A percentile compares a stretch with the other conserved stretches of the same genome.
Evolutionary conservation across 2,797 vertebrate genomes (phyloP).

Genomic region (Hyperoplus immaculatus): DNA sequence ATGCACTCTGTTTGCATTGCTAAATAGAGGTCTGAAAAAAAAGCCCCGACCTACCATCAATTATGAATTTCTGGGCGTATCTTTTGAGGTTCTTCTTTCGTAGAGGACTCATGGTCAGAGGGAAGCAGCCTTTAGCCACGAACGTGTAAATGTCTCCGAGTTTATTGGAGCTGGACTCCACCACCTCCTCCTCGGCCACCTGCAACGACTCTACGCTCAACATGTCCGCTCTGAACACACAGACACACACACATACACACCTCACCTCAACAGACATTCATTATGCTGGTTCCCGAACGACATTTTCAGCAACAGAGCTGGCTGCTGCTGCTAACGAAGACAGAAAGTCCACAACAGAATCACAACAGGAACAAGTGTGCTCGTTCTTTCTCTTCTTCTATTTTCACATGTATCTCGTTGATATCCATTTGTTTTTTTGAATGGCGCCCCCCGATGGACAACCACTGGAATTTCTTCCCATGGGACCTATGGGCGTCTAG

Average conservation of each 20-base stretch:
- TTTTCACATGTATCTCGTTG: rapidly evolving
- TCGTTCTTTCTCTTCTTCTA: slow-evolving; percentile 18
- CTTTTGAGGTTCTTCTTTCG: slow-evolving; percentile 91
- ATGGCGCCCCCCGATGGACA: background rate
- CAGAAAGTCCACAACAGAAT: background rate
- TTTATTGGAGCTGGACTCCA: slow-evolving; percentile 82
- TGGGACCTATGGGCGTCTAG: background rate
- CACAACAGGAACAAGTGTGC: background rate
- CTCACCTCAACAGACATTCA: background rate
- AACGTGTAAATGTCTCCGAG: slow-evolving; percentile 91
- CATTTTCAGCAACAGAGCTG: slow-evolving; percentile 8
- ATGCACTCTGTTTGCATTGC: background rate
- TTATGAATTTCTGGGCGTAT: slow-evolving; percentile 91
- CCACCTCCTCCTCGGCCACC: slow-evolving; percentile 91
- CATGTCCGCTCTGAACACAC: slow-evolving; percentile 61
- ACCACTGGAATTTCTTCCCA: background rate
- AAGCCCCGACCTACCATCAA: slow-evolving; percentile 82
- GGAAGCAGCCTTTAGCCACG: slow-evolving; percentile 90
- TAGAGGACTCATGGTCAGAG: slow-evolving; percentile 88
- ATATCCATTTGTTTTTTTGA: background rate
- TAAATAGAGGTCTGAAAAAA: background rate
- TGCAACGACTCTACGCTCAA: slow-evolving; percentile 88
- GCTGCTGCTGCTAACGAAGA: background rate
- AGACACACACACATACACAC: rapidly evolving
- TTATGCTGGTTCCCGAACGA: background rate